phyloP scores from a whole-genome alignment of 2,888 invertebrate species.

The Cybosia mesomella region DNA sequence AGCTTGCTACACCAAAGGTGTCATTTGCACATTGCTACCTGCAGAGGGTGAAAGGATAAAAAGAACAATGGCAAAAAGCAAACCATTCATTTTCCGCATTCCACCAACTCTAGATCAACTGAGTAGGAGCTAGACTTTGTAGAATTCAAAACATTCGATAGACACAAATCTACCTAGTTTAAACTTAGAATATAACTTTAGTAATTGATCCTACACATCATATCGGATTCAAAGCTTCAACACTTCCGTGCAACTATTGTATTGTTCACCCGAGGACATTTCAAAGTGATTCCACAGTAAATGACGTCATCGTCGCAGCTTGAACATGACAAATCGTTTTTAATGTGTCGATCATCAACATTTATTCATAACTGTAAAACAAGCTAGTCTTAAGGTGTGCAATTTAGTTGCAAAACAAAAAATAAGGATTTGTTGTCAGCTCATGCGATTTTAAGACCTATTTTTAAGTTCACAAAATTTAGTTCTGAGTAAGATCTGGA shows the following conservation, averaged over 20 bases:
- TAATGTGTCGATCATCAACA: slow-evolving; percentile 36
- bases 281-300: slow-evolving; percentile 33
- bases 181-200: too few species aligned
- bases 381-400: slow-evolving; percentile 39
- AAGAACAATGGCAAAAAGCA: not conserved
- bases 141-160: not conserved
- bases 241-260: slow-evolving; percentile 40
- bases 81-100: not conserved
- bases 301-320: slow-evolving; percentile 37
- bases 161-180: not conserved
- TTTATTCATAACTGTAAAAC: slow-evolving; percentile 38
- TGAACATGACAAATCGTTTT: slow-evolving; percentile 43
- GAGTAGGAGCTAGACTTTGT: not conserved
- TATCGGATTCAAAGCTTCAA: slow-evolving; percentile 19
- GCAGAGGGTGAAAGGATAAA: not conserved
- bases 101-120: not conserved
- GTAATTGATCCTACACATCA: slow-evolving; percentile 4
- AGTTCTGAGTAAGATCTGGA: slow-evolving; percentile 14
- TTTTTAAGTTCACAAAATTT: slow-evolving; percentile 12
- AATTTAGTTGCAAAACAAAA: slow-evolving; percentile 34
- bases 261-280: slow-evolving; percentile 43
- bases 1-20: too few species aligned
- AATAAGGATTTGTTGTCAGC: slow-evolving; percentile 21
- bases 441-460: slow-evolving; percentile 23
- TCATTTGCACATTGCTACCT: too few species aligned